Conservation (phyloP, 1,140 invertebrate genomes). For the Macrobrachium nipponense region DNA sequence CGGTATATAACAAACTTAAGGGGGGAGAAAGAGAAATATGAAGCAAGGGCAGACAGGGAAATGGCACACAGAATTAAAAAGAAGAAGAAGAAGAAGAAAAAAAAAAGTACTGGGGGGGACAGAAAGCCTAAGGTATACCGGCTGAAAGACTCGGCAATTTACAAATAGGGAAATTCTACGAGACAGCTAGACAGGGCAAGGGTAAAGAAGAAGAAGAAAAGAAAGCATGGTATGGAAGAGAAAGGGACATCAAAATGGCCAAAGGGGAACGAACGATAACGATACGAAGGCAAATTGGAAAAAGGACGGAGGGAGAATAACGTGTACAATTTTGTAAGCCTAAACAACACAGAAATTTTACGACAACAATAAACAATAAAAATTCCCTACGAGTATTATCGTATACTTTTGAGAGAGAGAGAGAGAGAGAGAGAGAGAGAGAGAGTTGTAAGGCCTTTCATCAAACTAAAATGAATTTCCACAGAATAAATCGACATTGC, state of each 20-base stretch:
- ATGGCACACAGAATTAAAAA: neutral
- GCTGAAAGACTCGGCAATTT: too few species aligned
- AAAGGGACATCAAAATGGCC: neutral
- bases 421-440: too few species aligned
- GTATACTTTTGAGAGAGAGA: too few species aligned
- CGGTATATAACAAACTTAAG: too few species aligned
- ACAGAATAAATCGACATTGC: too few species aligned
- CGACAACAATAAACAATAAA: neutral
- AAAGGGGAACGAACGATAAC: neutral
- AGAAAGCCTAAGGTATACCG: neutral
- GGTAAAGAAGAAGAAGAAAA: neutral
- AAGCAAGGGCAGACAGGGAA: neutral
- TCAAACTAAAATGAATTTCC: too few species aligned
- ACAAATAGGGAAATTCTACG: too few species aligned
- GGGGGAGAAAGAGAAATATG: neutral
- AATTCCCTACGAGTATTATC: too few species aligned
- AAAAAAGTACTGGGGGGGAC: neutral
- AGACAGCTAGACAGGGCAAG: neutral
- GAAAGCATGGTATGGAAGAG: neutral
- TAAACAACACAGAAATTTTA: neutral
- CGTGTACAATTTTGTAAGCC: neutral
- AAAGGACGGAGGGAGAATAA: neutral
- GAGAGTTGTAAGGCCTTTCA: too few species aligned
- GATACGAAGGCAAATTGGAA: neutral
- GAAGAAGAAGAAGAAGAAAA: neutral